Evolutionary conservation across 2,888 invertebrate species (phyloP).

Genomic region (Pilophorus perplexus): DNA sequence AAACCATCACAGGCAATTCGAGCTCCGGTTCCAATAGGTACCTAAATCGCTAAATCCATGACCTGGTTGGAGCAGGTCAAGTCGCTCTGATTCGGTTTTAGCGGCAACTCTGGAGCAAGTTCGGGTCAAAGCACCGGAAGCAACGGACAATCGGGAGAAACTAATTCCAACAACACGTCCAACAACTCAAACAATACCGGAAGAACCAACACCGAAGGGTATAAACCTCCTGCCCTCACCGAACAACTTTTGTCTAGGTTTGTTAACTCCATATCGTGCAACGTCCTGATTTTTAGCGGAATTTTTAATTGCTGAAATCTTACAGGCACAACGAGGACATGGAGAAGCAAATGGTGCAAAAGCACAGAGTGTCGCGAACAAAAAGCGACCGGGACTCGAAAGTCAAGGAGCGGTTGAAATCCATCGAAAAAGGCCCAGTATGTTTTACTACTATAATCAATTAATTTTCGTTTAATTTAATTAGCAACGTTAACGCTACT

Average conservation of each 20-base stretch:
- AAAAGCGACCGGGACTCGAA: conserved; percentile 56
- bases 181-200: conserved; percentile 55
- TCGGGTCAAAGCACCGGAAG: conserved; percentile 49
- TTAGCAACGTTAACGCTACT: neutral
- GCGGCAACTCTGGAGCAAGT: conserved; percentile 56
- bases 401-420: conserved; percentile 52
- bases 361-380: conserved; percentile 62
- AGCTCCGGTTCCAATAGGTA: conserved; percentile 45
- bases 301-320: neutral
- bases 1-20: conserved; percentile 46
- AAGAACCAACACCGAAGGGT: conserved; percentile 56
- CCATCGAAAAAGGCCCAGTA: conserved; percentile 52
- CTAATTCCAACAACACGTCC: conserved; percentile 58
- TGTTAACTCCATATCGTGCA: conserved; percentile 42
- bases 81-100: neutral
- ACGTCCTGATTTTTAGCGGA: neutral
- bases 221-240: conserved; percentile 59
- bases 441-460: neutral
- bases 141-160: conserved; percentile 62
- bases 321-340: conserved; percentile 75
- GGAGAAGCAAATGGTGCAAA: conserved; percentile 74
- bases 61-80: neutral
- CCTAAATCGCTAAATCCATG: neutral
- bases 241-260: conserved; percentile 60
- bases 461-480: neutral